Conservation (phyloP, 2,888 invertebrate genomes). For the Taphrorychus bicolor region DNA sequence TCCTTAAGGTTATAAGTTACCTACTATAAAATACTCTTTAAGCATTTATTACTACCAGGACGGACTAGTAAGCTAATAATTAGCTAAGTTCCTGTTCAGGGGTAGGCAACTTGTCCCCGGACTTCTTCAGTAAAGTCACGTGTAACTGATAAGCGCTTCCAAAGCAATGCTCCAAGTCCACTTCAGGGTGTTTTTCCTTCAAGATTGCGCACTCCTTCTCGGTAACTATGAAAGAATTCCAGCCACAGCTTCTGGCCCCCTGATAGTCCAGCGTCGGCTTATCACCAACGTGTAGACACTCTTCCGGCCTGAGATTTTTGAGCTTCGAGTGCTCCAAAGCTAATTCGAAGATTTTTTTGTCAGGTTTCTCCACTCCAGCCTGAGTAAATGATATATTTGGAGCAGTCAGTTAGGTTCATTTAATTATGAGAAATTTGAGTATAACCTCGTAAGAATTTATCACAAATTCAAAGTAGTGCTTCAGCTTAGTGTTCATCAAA, state of each 20-base stretch:
- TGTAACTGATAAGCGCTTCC: slow-evolving; percentile 63
- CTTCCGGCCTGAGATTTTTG: slow-evolving; percentile 61
- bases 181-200: slow-evolving; percentile 58
- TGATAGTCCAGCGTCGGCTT: slow-evolving; percentile 76
- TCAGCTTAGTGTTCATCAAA: slow-evolving; percentile 70
- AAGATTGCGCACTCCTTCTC: slow-evolving; percentile 55
- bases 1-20: too few relatives aligned
- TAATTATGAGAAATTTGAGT: background rate
- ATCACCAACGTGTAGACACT: slow-evolving; percentile 87
- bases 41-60: too few relatives aligned
- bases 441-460: slow-evolving; percentile 75
- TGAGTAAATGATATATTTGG: slow-evolving; percentile 22
- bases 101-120: slow-evolving; percentile 44
- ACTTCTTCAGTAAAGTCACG: slow-evolving; percentile 52
- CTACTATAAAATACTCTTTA: too few relatives aligned
- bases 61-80: too few relatives aligned
- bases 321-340: slow-evolving; percentile 64
- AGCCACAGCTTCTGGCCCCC: slow-evolving; percentile 77
- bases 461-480: slow-evolving; percentile 79
- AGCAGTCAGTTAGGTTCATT: too few relatives aligned
- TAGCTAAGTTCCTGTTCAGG: slow-evolving; percentile 36
- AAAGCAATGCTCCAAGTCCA: slow-evolving; percentile 59
- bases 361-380: slow-evolving; percentile 75
- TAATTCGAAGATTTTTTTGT: slow-evolving; percentile 72
- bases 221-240: slow-evolving; percentile 70